A percentile compares a stretch with the other conserved stretches of the same genome.
Evolutionary conservation across 53 echinoderm and acorn worm genomes (phyloP).

Genomic region (Apostichopus leukothele): DNA sequence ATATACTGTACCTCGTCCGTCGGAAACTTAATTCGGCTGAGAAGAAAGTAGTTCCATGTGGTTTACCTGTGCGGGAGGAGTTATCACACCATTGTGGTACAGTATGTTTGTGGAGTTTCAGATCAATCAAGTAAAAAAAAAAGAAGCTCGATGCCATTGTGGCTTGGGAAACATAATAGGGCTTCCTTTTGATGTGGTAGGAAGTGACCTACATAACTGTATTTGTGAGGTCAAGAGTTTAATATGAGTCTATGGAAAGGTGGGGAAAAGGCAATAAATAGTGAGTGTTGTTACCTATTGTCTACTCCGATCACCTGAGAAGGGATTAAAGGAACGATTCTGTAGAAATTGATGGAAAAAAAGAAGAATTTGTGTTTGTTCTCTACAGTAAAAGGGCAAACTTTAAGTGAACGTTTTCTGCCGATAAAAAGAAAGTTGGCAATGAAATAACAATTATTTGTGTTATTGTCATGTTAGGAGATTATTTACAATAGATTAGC

Average conservation of each 20-base stretch:
- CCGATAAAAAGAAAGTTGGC: too few relatives aligned
- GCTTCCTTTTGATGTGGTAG: slow-evolving; percentile 28
- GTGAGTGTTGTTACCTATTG: slow-evolving; percentile 1
- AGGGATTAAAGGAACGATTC: not conserved
- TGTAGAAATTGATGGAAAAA: too few relatives aligned
- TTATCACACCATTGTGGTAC: slow-evolving; percentile 25
- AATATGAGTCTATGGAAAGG: slow-evolving; percentile 7
- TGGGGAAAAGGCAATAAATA: slow-evolving; percentile 15
- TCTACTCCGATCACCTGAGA: not conserved
- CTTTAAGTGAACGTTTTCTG: too few relatives aligned
- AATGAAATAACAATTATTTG: too few relatives aligned
- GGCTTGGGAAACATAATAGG: slow-evolving; percentile 18
- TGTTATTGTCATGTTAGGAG: too few relatives aligned
- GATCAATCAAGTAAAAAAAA: not conserved
- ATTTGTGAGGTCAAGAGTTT: slow-evolving; percentile 16
- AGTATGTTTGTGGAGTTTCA: not conserved
- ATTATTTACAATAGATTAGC: too few relatives aligned
- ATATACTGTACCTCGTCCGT: not conserved
- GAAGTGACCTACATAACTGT: slow-evolving; percentile 19
- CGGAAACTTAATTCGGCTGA: not conserved
- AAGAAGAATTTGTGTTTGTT: too few relatives aligned
- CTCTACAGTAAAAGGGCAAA: too few relatives aligned
- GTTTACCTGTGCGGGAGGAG: slow-evolving; percentile 33
- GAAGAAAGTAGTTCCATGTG: slow-evolving; percentile 13
- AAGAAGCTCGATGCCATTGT: slow-evolving; percentile 21